These are phyloP conservation scores for Xiphydria camelus DNA, from an alignment of 2,888 invertebrate genomes.

Conservation along the genomic window DNA sequence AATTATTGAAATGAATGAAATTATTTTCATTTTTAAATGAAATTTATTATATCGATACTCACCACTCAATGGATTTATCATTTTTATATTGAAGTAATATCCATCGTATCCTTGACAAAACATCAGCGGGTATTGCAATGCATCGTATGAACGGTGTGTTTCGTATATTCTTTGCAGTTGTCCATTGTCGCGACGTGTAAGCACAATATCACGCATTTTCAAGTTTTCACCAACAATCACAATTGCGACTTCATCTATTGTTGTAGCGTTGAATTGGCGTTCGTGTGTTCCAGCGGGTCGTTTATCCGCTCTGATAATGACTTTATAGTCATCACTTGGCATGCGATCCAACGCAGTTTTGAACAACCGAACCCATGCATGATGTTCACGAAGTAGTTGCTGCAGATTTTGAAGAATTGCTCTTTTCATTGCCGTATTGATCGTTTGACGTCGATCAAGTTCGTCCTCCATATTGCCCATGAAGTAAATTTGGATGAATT, in stretches of 20 bases:
- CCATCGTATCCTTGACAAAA: slow-evolving; percentile 31
- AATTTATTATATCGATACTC: too few species aligned
- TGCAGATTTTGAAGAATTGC: slow-evolving; percentile 34
- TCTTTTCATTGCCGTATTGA: slow-evolving; percentile 28
- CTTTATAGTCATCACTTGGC: slow-evolving; percentile 37
- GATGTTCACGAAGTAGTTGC: slow-evolving; percentile 20
- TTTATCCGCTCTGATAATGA: slow-evolving; percentile 41
- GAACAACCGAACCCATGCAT: slow-evolving; percentile 29
- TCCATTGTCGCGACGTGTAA: slow-evolving; percentile 25
- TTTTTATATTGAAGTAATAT: slow-evolving; percentile 27
- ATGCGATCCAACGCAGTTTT: slow-evolving; percentile 32
- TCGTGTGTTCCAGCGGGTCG: slow-evolving; percentile 34
- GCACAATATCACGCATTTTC: slow-evolving; percentile 26
- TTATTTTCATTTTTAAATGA: slow-evolving; percentile 4
- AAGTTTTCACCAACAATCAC: slow-evolving; percentile 35
- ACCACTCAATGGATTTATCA: too few species aligned
- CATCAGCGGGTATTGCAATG: too few species aligned
- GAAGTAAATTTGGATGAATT: slow-evolving; percentile 21
- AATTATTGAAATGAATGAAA: neutral
- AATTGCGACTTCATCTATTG: slow-evolving; percentile 34
- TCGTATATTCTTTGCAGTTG: too few species aligned
- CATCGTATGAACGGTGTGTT: too few species aligned
- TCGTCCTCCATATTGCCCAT: slow-evolving; percentile 20
- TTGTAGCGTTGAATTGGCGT: slow-evolving; percentile 36
- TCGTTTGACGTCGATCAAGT: slow-evolving; percentile 21